Conservation (phyloP, 2,888 invertebrate species). For the Chydorus sphaericus region DNA sequence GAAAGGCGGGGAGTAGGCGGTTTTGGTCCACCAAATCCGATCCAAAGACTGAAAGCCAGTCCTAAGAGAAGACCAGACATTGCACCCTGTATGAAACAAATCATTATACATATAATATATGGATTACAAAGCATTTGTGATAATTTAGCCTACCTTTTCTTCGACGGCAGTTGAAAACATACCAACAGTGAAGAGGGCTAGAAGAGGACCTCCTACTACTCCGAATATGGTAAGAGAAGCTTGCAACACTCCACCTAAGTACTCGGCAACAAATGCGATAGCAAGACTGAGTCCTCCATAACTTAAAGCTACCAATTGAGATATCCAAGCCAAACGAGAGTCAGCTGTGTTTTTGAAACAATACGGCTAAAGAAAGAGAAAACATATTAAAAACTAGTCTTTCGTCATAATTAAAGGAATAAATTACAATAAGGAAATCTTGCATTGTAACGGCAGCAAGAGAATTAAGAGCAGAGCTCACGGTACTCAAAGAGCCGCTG, state of each 20-base stretch:
- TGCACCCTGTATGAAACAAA: slow-evolving; percentile 42
- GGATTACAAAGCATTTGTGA: too few relatives aligned
- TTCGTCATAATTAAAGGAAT: background rate
- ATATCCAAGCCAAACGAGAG: slow-evolving; percentile 17
- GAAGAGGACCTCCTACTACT: slow-evolving; percentile 70
- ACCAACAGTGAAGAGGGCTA: slow-evolving; percentile 70
- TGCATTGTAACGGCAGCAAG: slow-evolving; percentile 77
- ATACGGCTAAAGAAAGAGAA: slow-evolving; percentile 18
- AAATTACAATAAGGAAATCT: slow-evolving; percentile 53
- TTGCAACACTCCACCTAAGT: slow-evolving; percentile 74
- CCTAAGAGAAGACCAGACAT: slow-evolving; percentile 47
- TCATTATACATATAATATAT: too few relatives aligned
- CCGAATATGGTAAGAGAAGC: slow-evolving; percentile 74
- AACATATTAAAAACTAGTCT: background rate
- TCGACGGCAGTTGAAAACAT: slow-evolving; percentile 62
- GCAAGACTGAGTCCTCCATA: slow-evolving; percentile 64
- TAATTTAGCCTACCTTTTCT: slow-evolving; percentile 39
- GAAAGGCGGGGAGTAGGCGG: slow-evolving; percentile 34
- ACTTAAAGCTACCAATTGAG: slow-evolving; percentile 42
- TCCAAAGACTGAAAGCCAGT: slow-evolving; percentile 56
- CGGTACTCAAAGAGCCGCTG: slow-evolving; percentile 77
- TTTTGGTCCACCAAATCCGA: slow-evolving; percentile 68
- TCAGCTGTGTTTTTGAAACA: slow-evolving; percentile 15
- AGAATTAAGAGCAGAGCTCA: slow-evolving; percentile 81
- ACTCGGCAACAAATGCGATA: slow-evolving; percentile 66